Evolutionary conservation across 2,113 vertebrate species (phyloP).

Genomic region (Hystrix brachyura): DNA sequence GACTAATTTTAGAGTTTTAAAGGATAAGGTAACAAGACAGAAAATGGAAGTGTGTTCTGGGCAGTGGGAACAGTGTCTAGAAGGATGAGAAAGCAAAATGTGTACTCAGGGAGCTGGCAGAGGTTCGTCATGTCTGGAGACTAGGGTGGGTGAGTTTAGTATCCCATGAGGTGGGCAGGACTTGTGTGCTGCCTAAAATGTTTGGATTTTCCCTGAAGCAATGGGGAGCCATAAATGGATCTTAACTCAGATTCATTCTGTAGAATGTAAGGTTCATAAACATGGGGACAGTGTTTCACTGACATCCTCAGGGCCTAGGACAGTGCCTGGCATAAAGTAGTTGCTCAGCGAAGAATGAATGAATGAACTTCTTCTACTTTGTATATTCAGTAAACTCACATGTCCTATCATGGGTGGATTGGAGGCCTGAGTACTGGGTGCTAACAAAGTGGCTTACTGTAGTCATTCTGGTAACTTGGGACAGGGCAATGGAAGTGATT

Average conservation of each 20-base stretch:
- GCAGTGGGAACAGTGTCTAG: neutral
- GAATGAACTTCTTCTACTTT: neutral
- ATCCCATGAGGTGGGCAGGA: neutral
- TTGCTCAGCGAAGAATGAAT: neutral
- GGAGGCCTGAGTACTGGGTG: neutral
- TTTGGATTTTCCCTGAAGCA: neutral
- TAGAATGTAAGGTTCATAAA: neutral
- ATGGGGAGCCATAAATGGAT: neutral
- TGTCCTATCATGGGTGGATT: fast-evolving
- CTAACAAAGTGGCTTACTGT: neutral
- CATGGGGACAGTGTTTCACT: neutral
- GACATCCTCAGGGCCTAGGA: neutral
- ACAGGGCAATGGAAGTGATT: neutral
- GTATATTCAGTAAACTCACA: neutral
- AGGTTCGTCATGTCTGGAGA: too few relatives aligned
- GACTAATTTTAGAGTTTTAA: neutral
- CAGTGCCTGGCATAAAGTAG: neutral
- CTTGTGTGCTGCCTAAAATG: neutral
- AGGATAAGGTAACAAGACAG: neutral
- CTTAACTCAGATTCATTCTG: neutral
- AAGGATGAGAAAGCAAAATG: neutral
- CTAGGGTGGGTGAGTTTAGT: neutral
- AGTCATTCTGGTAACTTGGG: neutral
- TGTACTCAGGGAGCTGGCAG: neutral
- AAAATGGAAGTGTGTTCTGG: neutral